Evolutionary conservation across 2,888 invertebrate species (phyloP).

Genomic region (Drosophila recens): DNA sequence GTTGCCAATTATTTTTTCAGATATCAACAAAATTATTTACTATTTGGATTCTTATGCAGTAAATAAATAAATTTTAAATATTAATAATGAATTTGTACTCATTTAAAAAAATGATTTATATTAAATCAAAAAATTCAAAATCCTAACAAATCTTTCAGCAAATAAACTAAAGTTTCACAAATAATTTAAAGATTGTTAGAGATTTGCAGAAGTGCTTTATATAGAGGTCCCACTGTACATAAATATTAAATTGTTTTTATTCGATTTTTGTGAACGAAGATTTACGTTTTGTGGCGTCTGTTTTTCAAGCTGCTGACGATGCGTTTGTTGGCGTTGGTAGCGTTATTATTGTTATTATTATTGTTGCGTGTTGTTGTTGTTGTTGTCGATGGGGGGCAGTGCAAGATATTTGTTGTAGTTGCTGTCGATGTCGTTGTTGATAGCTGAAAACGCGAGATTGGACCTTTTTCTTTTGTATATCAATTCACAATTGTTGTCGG

Average conservation of each 20-base stretch:
- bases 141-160: too few species aligned
- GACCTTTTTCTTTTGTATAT: constrained; percentile 65
- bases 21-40: too few species aligned
- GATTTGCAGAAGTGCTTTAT: background rate
- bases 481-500: constrained; percentile 67
- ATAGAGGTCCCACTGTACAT: background rate
- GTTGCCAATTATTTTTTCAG: too few species aligned
- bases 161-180: too few species aligned
- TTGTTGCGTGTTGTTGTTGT: constrained; percentile 16
- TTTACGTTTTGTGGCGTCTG: constrained; percentile 67
- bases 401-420: constrained; percentile 47
- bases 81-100: too few species aligned
- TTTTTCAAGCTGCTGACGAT: constrained; percentile 38
- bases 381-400: constrained; percentile 47
- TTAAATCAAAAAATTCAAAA: too few species aligned
- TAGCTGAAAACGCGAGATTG: constrained; percentile 60
- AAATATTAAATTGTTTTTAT: constrained; percentile 9
- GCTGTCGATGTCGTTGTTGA: constrained; percentile 12
- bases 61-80: too few species aligned
- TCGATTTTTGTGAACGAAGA: constrained; percentile 18
- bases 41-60: too few species aligned
- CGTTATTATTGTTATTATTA: constrained; percentile 8
- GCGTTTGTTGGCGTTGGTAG: constrained; percentile 51
- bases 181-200: background rate
- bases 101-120: too few species aligned